Base-by-base conservation (phyloP, 2,888 invertebrate species). In the Sphaerophoria taeniata region DNA sequence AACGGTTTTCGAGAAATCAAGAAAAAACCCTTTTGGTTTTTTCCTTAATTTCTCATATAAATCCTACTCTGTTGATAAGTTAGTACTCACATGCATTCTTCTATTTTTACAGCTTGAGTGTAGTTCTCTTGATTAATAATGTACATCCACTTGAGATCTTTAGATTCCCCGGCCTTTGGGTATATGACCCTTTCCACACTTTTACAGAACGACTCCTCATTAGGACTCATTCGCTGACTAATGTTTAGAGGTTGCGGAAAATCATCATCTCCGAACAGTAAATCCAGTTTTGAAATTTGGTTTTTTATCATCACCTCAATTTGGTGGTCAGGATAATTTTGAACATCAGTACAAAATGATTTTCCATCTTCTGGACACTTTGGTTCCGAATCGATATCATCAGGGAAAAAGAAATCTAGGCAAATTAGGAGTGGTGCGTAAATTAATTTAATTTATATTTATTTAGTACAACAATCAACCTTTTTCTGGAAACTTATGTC, bases 41-140 rank as follows among this genome's bases (percentile, higher is more conserved):
- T 24, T 24, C 24, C 24, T 39, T 39, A 24, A 51, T 9, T 51
- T 51, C 16, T 3, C 14, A 47, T 47, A 47, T 2, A 53, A 31
- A 34, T 14, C 47, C 4, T 49, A 11, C 0, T 39, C 39, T 43
- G 9, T 43, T 43, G 9, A 0, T 43, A 43, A 43, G 1, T 14
- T 56, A 12, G n/a, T 70, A 94, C 95, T 94, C 92, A 96, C 96
- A 90, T 85, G 93, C 97, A 97, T 82, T 94, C 93, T 91, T 97
- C 96, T 0, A 96, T 94, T 56, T 94, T 93, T 56, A 96, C 94
- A 16, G 95, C 95, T 91, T 97, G 97, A 12, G 94, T 92, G 60
- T 94, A 94, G 1, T 93, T 91, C 0, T 93, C 93, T 24, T 94
- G 94, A 89, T 97, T 96, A 1, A 96, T 92, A 31, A 97, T 94